These are phyloP conservation scores for Oreochromis niloticus DNA, from an alignment of 2,113 vertebrate species.

Conservation along the genomic window DNA sequence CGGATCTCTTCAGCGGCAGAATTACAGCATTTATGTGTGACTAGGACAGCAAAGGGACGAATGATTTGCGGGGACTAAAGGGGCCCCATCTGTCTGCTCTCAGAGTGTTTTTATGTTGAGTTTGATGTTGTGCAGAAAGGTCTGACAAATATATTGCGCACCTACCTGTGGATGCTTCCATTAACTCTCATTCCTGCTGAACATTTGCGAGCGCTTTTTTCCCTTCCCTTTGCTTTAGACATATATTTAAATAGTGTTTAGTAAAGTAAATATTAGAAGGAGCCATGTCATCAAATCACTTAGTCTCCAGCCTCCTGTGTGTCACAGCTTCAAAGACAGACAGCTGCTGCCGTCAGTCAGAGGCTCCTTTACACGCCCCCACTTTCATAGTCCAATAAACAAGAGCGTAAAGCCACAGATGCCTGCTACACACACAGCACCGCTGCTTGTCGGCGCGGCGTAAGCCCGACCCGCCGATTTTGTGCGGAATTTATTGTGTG, in stretches of 20 bases:
- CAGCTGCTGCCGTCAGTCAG: constrained; percentile 9
- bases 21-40: constrained; percentile 3
- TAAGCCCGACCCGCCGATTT: background rate
- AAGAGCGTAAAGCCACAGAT: constrained; percentile 3
- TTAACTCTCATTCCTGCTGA: background rate
- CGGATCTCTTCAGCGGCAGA: constrained; percentile 1
- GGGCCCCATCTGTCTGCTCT: background rate
- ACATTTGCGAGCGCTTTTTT: background rate
- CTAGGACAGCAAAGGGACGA: background rate
- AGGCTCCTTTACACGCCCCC: background rate
- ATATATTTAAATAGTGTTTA: background rate
- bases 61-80: background rate
- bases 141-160: background rate
- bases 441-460: background rate
- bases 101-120: background rate
- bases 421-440: background rate
- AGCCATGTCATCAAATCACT: background rate
- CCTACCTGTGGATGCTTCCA: background rate
- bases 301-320: background rate
- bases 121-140: constrained; percentile 2
- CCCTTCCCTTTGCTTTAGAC: background rate
- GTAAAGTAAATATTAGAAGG: background rate
- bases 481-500: background rate
- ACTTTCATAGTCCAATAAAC: constrained; percentile 26
- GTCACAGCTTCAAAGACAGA: background rate